Evolutionary conservation across 2,888 invertebrate species (phyloP), one percentile per base, ranked within the genome.

Genomic region (Tiphia femorata): DNA sequence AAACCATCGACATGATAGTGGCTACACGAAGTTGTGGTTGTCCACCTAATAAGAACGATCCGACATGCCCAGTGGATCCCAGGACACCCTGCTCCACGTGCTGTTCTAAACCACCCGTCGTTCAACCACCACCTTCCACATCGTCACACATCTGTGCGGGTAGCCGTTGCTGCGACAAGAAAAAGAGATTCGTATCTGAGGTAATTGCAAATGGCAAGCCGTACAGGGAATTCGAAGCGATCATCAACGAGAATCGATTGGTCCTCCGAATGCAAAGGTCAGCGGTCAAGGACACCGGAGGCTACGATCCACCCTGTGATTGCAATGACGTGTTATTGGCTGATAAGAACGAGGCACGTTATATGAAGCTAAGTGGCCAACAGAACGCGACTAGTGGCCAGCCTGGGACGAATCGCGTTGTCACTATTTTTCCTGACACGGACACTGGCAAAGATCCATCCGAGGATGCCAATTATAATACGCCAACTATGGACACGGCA

Each of bases 171-270:
- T 14, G n/a, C 8, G 7, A 16, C 1, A 8, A 41, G n/a, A 25
- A 21, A 27, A n/a, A 37, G 23, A 69, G 59, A 56, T 21, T 65
- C 6, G 44, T 70, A 10, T 81, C 82, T 0, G 73, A 77, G 23
- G 81, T 82, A n/a, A 68, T 50, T 0, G 52, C 46, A 1, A 75
- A 55, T 2, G 71, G 75, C 2, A 23, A 64, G 8, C 80, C 82
- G 0, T 82, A 78, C 49, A 79, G 79, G n/a, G 80, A 80, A 38
- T 66, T 82, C 16, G 79, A 81, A 43, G 76, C 72, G 0, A 48
- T 70, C 1, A 72, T 83, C 25, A 82, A 82, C 44, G 58, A 79
- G 21, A 49, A 66, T 52, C 37, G 63, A 52, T 21, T 77, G 62
- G 57, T 71, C 1, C 33, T 70, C 2, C 62, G 69, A 27, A 62